Evolutionary conservation across 2,797 vertebrate species (phyloP).

Genomic region (Ispidina lecontei): DNA sequence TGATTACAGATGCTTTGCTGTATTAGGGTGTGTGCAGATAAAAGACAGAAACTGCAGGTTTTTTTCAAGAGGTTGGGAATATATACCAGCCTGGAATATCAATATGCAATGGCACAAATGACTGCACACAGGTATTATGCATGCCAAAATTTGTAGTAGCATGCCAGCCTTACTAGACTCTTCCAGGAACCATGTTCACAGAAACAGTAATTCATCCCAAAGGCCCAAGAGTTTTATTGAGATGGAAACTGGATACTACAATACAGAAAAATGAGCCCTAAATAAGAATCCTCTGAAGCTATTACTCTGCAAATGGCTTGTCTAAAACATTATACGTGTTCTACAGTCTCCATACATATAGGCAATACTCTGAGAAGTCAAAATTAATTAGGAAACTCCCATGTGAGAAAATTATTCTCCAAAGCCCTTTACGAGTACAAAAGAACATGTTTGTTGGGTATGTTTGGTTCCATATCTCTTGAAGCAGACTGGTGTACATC

Average conservation of each 20-base stretch:
- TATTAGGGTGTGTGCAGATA: neutral
- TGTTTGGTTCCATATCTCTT: neutral
- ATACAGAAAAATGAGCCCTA: neutral
- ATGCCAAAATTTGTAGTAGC: neutral
- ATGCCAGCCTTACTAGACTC: neutral
- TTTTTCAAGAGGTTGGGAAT: neutral
- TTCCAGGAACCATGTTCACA: neutral
- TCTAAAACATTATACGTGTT: neutral
- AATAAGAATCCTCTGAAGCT: neutral
- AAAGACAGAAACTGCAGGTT: neutral
- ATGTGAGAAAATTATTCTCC: neutral
- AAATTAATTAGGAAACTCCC: neutral
- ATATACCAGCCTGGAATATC: neutral
- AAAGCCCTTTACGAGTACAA: neutral
- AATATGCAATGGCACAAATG: neutral
- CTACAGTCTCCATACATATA: neutral
- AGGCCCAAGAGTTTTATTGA: neutral
- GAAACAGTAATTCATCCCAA: neutral
- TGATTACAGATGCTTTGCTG: neutral
- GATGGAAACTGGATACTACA: neutral
- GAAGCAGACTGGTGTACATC: neutral
- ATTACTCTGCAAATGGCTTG: neutral
- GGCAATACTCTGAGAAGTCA: neutral
- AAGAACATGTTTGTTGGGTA: neutral
- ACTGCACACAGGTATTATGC: neutral